Evolutionary conservation across 2,797 vertebrate species (phyloP).

Genomic region (Melanotaenia parkinsoni): DNA sequence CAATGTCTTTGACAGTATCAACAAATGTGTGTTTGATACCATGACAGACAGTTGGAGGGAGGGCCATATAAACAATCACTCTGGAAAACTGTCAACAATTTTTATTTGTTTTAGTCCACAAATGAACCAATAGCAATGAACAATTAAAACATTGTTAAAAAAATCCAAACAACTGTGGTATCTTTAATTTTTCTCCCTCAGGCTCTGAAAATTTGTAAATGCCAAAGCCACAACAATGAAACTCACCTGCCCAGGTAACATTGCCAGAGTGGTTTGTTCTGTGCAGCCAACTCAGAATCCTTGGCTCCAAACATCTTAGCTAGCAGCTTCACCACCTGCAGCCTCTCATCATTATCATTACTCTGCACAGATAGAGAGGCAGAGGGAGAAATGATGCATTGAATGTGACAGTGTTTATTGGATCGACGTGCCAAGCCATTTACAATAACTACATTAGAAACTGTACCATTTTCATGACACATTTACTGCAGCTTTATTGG

Average conservation of each 20-base stretch:
- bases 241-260: conserved; percentile 94
- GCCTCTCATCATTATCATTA: conserved; percentile 98
- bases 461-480: conserved; percentile 28
- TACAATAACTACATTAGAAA: conserved; percentile 33
- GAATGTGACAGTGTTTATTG: conserved; percentile 23
- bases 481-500: conserved; percentile 31
- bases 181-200: not conserved
- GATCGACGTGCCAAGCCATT: conserved; percentile 32
- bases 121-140: not conserved
- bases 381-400: conserved; percentile 40
- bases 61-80: not conserved
- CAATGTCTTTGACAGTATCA: not conserved
- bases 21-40: not conserved
- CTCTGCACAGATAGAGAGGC: conserved; percentile 83
- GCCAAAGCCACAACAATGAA: not conserved
- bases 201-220: not conserved
- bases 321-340: conserved; percentile 96
- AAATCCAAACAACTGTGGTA: not conserved
- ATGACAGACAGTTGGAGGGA: not conserved
- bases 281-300: conserved; percentile 95
- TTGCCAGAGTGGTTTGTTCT: conserved; percentile 99
- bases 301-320: conserved; percentile 99
- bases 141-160: not conserved
- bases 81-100: not conserved
- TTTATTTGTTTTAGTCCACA: not conserved